Conservation (phyloP, 2,113 vertebrate genomes). For the Salvelinus sp. region DNA sequence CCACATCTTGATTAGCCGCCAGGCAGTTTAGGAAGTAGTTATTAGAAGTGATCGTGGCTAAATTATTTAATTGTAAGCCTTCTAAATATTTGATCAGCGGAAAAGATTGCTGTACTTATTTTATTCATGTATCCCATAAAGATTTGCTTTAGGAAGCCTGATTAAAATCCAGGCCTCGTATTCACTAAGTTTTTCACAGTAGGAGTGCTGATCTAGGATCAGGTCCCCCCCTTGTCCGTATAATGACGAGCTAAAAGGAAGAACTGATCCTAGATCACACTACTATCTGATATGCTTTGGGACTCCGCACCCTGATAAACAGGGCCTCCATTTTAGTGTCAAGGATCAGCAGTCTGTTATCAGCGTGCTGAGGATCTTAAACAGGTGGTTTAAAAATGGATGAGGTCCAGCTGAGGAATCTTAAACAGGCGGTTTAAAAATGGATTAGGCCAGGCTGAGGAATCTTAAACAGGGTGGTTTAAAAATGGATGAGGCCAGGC, state of each 20-base stretch:
- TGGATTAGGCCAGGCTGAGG: conserved; percentile 44
- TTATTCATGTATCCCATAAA: conserved; percentile 23
- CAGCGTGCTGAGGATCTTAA: conserved; percentile 25
- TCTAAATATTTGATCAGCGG: conserved; percentile 39
- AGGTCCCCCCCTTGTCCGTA: too few relatives aligned
- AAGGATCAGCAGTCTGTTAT: conserved; percentile 37
- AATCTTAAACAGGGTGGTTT: too few relatives aligned
- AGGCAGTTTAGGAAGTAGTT: not conserved
- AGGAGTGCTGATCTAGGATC: too few relatives aligned
- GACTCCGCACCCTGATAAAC: too few relatives aligned
- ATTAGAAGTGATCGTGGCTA: not conserved
- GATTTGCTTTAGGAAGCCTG: conserved; percentile 14
- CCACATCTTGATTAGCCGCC: not conserved
- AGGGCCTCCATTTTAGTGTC: conserved; percentile 42
- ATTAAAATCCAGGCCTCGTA: not conserved
- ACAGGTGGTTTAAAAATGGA: conserved; percentile 65
- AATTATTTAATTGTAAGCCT: conserved; percentile 8
- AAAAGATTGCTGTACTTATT: conserved; percentile 21
- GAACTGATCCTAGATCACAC: too few relatives aligned
- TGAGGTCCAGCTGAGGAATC: conserved; percentile 42
- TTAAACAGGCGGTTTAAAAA: conserved; percentile 56
- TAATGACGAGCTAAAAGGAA: too few relatives aligned
- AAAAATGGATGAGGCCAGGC: too few relatives aligned
- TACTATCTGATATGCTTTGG: too few relatives aligned
- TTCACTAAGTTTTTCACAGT: too few relatives aligned